These are phyloP conservation scores for Danio tinwini DNA, from an alignment of 2,797 vertebrate genomes.

Conservation along the genomic window DNA sequence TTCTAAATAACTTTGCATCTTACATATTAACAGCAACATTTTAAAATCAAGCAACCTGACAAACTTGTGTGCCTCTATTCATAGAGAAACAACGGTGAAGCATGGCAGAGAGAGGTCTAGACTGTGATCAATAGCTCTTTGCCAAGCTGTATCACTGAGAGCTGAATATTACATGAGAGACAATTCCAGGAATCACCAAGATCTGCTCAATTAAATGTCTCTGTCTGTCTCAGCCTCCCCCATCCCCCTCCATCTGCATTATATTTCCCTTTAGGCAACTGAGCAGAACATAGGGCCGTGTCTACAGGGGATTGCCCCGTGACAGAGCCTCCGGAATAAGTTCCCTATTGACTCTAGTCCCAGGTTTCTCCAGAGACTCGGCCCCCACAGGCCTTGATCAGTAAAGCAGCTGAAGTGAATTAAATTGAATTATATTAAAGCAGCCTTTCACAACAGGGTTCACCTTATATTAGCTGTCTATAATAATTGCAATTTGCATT, in stretches of 20 bases:
- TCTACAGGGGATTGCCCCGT: conserved; percentile 47
- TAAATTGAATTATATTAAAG: conserved; percentile 51
- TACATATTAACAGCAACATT: not conserved
- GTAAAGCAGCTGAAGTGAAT: conserved; percentile 54
- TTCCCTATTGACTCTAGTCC: conserved; percentile 46
- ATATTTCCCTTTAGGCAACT: conserved; percentile 51
- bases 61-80: conserved; percentile 4
- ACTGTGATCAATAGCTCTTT: conserved; percentile 63
- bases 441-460: conserved; percentile 40
- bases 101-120: conserved; percentile 48
- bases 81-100: conserved; percentile 36
- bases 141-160: conserved; percentile 58
- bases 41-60: not conserved
- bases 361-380: conserved; percentile 46
- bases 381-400: conserved; percentile 50
- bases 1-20: not conserved
- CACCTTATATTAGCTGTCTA: conserved; percentile 12
- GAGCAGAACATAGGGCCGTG: conserved; percentile 38
- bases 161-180: conserved; percentile 67
- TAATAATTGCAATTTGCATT: conserved; percentile 41
- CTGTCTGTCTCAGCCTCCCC: conserved; percentile 47
- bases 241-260: conserved; percentile 49
- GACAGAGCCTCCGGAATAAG: conserved; percentile 44
- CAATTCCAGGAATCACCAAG: conserved; percentile 61
- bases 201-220: conserved; percentile 54